These are phyloP conservation scores for Marcusenius ussheri DNA, from an alignment of 2,113 vertebrate species.

Conservation along the genomic window DNA sequence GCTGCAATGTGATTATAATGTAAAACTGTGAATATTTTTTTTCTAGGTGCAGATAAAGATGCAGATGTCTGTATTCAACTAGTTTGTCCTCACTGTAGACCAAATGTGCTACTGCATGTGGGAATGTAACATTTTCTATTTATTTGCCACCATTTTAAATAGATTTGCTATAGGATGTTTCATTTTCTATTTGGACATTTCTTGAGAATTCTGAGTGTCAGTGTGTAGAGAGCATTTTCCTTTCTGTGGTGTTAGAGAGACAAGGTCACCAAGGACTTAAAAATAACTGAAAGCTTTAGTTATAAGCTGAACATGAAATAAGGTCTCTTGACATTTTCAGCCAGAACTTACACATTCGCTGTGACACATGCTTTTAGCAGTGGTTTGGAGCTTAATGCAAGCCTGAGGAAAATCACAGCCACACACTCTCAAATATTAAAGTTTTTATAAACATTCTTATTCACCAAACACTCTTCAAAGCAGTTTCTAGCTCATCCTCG, in stretches of 20 bases:
- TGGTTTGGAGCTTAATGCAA: not conserved
- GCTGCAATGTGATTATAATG: conserved; percentile 24
- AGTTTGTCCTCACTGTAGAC: not conserved
- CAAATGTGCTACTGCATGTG: not conserved
- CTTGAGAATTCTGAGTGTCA: not conserved
- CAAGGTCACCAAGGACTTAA: not conserved
- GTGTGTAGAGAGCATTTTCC: not conserved
- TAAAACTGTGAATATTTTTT: conserved; percentile 30
- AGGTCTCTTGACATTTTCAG: not conserved
- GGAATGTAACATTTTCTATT: not conserved
- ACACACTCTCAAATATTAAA: not conserved
- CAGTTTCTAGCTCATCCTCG: not conserved
- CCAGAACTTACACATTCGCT: not conserved
- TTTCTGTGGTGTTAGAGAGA: not conserved
- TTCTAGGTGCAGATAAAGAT: conserved; percentile 26
- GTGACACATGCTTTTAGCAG: not conserved
- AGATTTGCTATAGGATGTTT: not conserved
- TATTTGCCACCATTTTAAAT: not conserved
- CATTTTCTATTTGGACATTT: not conserved
- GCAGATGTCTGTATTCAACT: conserved; percentile 12
- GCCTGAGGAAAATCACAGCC: not conserved
- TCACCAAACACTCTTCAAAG: not conserved
- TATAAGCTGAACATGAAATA: conserved; percentile 2
- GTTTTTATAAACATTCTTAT: not conserved
- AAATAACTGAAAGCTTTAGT: not conserved